Evolutionary conservation across 1,140 invertebrate species (phyloP).

Genomic region (Achroia grisella): DNA sequence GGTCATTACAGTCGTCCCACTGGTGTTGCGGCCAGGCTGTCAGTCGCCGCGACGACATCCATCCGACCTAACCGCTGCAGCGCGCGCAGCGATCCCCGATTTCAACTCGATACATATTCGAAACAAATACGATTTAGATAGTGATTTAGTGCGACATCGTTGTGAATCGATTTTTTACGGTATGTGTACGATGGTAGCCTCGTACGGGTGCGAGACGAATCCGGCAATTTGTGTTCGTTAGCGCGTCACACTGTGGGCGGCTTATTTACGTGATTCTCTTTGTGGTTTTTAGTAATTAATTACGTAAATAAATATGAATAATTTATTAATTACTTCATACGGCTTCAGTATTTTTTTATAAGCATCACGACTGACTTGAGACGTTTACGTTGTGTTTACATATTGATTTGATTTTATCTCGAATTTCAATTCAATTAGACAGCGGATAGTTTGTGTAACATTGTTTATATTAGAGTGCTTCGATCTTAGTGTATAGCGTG

Average conservation of each 20-base stretch:
- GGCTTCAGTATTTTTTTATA: not conserved
- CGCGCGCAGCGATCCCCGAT: constrained; percentile 19
- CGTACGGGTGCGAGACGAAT: constrained; percentile 35
- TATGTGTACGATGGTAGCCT: constrained; percentile 1
- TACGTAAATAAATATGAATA: not conserved
- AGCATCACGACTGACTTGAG: too few relatives aligned
- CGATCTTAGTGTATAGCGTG: not conserved
- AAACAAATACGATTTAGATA: constrained; percentile 3
- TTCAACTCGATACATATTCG: constrained; percentile 7
- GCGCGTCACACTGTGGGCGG: constrained; percentile 25
- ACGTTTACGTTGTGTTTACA: too few relatives aligned
- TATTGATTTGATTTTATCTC: too few relatives aligned
- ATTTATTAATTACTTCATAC: not conserved
- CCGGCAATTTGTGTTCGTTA: constrained; percentile 34
- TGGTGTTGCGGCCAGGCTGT: constrained; percentile 25
- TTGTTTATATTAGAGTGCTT: too few relatives aligned
- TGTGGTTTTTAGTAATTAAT: too few relatives aligned
- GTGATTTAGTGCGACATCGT: constrained; percentile 1
- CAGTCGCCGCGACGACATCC: constrained; percentile 52
- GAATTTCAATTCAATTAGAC: too few relatives aligned
- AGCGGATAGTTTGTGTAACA: too few relatives aligned
- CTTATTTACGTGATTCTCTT: constrained; percentile 4
- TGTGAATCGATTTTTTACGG: constrained; percentile 32
- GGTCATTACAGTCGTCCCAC: constrained; percentile 43
- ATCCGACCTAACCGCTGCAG: constrained; percentile 30